Evolutionary conservation across 2,888 invertebrate genomes (phyloP).

Genomic region (Meiosimyza platycephala): DNA sequence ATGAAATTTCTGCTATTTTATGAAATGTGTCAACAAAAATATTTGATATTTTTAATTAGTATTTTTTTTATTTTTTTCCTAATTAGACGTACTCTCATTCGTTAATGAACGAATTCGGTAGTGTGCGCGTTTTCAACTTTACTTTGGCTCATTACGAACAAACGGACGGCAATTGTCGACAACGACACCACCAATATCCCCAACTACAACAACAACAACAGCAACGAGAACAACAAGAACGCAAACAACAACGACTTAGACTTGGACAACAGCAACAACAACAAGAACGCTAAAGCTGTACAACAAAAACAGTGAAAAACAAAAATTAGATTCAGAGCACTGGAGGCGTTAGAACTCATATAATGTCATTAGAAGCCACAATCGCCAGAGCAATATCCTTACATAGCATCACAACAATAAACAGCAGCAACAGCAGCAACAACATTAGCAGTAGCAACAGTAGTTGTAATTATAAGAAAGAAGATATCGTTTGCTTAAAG

Average conservation of each 20-base stretch:
- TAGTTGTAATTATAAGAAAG: not conserved
- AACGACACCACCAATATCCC: not conserved
- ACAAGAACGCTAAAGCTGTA: not conserved
- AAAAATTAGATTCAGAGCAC: not conserved
- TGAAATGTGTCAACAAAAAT: conserved; percentile 23
- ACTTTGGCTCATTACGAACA: conserved; percentile 8
- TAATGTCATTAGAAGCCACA: conserved; percentile 39
- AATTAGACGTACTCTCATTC: conserved; percentile 27
- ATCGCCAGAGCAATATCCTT: conserved; percentile 24
- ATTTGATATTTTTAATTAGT: conserved; percentile 7
- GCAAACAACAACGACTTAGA: not conserved
- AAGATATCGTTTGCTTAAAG: not conserved
- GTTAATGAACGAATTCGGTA: not conserved
- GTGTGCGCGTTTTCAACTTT: not conserved
- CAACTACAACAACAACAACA: conserved; percentile 9
- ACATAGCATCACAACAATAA: conserved; percentile 7
- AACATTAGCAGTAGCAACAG: not conserved
- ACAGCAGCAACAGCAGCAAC: conserved; percentile 1
- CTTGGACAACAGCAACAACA: conserved; percentile 14
- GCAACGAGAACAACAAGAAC: not conserved
- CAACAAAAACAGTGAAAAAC: not conserved
- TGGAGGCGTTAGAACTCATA: conserved; percentile 25
- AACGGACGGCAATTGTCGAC: not conserved
- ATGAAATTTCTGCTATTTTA: not conserved
- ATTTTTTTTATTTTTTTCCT: conserved; percentile 24